Evolutionary conservation across 2,888 invertebrate species (phyloP).

Genomic region (Brenthis daphne): DNA sequence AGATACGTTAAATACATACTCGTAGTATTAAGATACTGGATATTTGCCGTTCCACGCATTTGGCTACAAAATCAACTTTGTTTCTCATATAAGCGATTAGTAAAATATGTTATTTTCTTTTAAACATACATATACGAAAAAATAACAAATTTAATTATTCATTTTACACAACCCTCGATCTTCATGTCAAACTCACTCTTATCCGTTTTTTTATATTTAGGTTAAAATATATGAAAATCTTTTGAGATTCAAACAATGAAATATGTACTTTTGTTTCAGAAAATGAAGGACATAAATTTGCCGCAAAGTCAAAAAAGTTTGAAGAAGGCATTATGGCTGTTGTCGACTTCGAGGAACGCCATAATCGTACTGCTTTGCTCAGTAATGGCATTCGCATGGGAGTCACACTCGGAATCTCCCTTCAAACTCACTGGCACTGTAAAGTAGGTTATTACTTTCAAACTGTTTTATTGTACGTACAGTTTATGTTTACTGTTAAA

Average conservation of each 20-base stretch:
- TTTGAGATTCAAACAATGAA: neutral
- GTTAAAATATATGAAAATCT: constrained; percentile 5
- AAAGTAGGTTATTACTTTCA: constrained; percentile 59
- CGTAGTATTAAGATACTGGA: too few relatives aligned
- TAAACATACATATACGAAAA: too few relatives aligned
- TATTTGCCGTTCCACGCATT: too few relatives aligned
- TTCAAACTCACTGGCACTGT: constrained; percentile 90
- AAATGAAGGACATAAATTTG: constrained; percentile 87
- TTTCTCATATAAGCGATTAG: too few relatives aligned
- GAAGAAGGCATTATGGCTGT: constrained; percentile 86
- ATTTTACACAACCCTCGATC: too few relatives aligned
- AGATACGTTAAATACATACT: too few relatives aligned
- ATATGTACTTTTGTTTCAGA: constrained; percentile 66
- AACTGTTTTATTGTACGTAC: constrained; percentile 14
- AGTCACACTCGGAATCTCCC: constrained; percentile 77
- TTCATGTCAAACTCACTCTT: neutral
- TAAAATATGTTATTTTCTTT: too few relatives aligned
- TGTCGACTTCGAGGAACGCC: constrained; percentile 92
- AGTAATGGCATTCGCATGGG: constrained; percentile 84
- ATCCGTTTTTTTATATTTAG: neutral
- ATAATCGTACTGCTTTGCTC: constrained; percentile 90
- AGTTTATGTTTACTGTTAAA: constrained; percentile 10
- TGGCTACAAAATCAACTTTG: too few relatives aligned
- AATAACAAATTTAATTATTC: too few relatives aligned
- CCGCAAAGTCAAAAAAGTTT: constrained; percentile 60